Evolutionary conservation across 2,888 invertebrate species (phyloP).

Genomic region (Drosophila nr. perissopoda): DNA sequence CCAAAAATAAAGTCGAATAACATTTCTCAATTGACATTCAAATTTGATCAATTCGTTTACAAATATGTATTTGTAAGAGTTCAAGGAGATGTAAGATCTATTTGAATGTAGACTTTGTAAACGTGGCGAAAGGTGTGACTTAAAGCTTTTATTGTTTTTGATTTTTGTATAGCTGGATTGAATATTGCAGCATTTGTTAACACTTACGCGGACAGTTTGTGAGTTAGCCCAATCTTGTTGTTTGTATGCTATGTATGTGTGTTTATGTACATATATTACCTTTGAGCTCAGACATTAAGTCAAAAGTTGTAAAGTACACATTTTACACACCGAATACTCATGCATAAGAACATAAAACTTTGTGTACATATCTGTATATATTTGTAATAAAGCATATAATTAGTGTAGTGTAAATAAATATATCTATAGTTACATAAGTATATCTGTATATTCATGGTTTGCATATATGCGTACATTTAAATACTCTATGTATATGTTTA

Average conservation of each 20-base stretch:
- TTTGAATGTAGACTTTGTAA: background rate
- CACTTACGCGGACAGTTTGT: conserved; percentile 11
- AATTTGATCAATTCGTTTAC: conserved; percentile 15
- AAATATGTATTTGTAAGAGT: conserved; percentile 15
- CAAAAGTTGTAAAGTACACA: conserved; percentile 21
- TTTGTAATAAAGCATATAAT: conserved; percentile 17
- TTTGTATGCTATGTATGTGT: background rate
- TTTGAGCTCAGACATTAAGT: conserved; percentile 42
- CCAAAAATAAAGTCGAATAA: background rate
- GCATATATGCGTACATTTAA: background rate
- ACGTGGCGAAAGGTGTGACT: conserved; percentile 4
- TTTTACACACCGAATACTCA: conserved; percentile 18
- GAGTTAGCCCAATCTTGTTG: background rate
- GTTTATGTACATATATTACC: conserved; percentile 2
- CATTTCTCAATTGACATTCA: background rate
- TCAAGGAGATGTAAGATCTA: background rate
- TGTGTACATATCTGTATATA: conserved; percentile 24
- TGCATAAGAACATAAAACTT: conserved; percentile 26
- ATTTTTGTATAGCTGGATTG: background rate
- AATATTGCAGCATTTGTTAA: background rate
- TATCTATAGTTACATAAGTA: conserved; percentile 1
- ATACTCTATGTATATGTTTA: conserved; percentile 1
- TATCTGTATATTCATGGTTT: conserved; percentile 9
- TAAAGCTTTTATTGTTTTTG: conserved; percentile 1
- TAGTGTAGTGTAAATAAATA: conserved; percentile 2